Evolutionary conservation across 2,797 vertebrate species (phyloP), one percentile per base, ranked within the genome.

Genomic region (Coreius guichenoti): DNA sequence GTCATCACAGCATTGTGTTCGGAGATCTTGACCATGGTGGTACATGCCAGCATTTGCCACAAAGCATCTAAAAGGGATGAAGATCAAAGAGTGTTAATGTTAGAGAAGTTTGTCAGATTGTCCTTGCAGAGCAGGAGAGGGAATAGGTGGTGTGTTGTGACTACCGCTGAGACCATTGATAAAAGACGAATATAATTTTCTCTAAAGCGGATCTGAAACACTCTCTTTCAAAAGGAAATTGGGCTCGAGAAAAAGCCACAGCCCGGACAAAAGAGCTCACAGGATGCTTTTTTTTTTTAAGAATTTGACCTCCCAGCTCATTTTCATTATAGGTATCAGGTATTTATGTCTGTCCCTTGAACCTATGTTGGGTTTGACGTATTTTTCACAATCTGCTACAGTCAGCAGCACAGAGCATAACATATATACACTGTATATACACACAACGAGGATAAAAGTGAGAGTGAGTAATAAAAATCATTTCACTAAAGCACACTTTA

Each of bases 161-260:
- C 56, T 65, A 26, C 54, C 7, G 21, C 65, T 69, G 56, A 81
- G 68, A 56, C 23, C 36, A 75, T 21, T 85, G 74, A 87, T 82
- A 80, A 85, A 74, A 78, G 54, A 65, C 45, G 70, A 76, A 51
- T 23, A 43, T 43, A 7, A 81, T 79, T 67, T 72, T 68, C 49
- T 83, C 75, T 54, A 76, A 84, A 68, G 72, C 70, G 9, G n/a
- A 77, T 67, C 69, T 72, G 17, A 81, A 80, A 49, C 23, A 1
- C 21, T 67, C 39, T 70, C 63, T 81, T 86, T 84, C 29, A 82
- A 87, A 86, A 85, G 65, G 29, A 85, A 87, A 85, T 80, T 65
- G 76, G 74, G 63, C 39, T 19, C 26, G 69, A 77, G 63, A 45
- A 65, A 31, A 58, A 33, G 47, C 74, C 75, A 70, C 61, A 56